Evolutionary conservation across 2,797 vertebrate species (phyloP).

Genomic region (Adrianichthys oophorus): DNA sequence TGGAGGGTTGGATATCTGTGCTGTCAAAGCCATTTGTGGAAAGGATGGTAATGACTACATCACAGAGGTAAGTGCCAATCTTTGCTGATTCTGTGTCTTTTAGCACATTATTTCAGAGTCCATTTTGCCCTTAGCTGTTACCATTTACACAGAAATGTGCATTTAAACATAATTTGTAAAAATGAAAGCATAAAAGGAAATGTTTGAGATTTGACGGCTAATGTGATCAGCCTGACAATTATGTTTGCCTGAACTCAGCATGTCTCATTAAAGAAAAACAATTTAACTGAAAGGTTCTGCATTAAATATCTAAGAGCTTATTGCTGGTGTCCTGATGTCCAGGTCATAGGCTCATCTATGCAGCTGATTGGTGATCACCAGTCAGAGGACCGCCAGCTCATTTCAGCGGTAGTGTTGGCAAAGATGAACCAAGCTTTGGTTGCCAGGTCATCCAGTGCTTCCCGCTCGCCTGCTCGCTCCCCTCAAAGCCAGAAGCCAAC

Average conservation of each 20-base stretch:
- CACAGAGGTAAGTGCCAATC: constrained; percentile 87
- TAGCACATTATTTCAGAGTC: no score
- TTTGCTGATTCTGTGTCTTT: no score
- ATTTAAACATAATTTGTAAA: no score
- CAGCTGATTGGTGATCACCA: constrained; percentile 96
- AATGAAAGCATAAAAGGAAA: no score
- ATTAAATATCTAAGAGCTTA: no score
- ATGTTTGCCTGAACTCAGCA: no score
- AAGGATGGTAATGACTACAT: constrained; percentile 99
- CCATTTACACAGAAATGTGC: no score
- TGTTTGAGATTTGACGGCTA: no score
- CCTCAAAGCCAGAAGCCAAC: constrained; percentile 85
- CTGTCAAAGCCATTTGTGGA: constrained; percentile 96
- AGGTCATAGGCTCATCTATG: constrained; percentile 97
- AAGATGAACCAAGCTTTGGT: constrained; percentile 90
- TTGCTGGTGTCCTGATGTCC: constrained; percentile 6
- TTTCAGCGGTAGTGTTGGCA: constrained; percentile 87
- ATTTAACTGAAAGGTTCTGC: no score
- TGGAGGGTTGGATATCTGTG: constrained; percentile 95
- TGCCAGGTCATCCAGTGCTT: constrained; percentile 79
- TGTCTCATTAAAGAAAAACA: no score
- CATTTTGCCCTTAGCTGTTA: no score
- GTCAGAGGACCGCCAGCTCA: constrained; percentile 90
- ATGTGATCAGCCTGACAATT: no score
- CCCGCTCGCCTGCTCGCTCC: constrained; percentile 84